These are phyloP conservation scores for Drosophila lacteicornis DNA, from an alignment of 1,140 invertebrate species.

Conservation along the genomic window DNA sequence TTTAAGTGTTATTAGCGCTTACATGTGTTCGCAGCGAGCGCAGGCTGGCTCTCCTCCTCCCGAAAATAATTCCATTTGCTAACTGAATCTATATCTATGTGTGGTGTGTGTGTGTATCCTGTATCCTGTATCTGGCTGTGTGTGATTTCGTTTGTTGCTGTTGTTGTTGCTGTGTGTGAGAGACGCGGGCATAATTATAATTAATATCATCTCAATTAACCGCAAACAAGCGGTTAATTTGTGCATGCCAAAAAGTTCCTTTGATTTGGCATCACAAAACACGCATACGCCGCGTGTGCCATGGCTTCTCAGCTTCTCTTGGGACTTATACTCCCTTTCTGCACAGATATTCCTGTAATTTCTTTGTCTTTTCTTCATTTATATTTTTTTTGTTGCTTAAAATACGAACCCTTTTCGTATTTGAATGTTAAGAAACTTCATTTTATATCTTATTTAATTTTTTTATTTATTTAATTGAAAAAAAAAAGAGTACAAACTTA, in stretches of 20 bases:
- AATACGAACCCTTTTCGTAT: too few species aligned
- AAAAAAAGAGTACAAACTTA: neutral
- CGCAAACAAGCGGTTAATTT: slow-evolving; percentile 82
- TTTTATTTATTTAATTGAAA: slow-evolving; percentile 1
- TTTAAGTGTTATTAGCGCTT: slow-evolving; percentile 82
- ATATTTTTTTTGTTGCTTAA: too few species aligned
- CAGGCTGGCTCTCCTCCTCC: slow-evolving; percentile 3
- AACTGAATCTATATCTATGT: slow-evolving; percentile 49
- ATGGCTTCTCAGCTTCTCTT: neutral
- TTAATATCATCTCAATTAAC: slow-evolving; percentile 83
- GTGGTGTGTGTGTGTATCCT: neutral
- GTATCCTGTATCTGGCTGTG: slow-evolving; percentile 2
- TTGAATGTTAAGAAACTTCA: neutral
- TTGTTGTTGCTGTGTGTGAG: slow-evolving; percentile 18
- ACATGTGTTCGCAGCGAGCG: slow-evolving; percentile 64
- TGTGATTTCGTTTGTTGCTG: slow-evolving; percentile 8
- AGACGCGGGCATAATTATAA: slow-evolving; percentile 63
- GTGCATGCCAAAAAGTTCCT: slow-evolving; percentile 50
- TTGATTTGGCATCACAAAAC: slow-evolving; percentile 46
- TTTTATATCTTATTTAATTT: neutral
- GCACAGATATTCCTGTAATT: too few species aligned
- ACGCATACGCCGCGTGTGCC: slow-evolving; percentile 55
- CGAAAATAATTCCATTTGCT: slow-evolving; percentile 77
- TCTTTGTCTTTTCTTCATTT: too few species aligned
- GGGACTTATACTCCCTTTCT: too few species aligned